These are phyloP conservation scores for Chrysolina oricalcia DNA, from an alignment of 2,888 invertebrate genomes.

Conservation along the genomic window DNA sequence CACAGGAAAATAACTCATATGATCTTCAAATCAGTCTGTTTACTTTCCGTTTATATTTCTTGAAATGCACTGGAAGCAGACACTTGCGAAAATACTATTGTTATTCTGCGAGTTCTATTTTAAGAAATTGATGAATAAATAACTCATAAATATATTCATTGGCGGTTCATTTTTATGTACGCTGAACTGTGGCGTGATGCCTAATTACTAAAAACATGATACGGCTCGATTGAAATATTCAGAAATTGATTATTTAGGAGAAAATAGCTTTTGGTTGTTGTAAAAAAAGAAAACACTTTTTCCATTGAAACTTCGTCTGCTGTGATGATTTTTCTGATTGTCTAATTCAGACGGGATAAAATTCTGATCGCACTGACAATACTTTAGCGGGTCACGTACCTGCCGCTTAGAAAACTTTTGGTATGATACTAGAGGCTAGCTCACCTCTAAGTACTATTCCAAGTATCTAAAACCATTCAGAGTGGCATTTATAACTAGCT, in stretches of 20 bases:
- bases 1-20: background rate
- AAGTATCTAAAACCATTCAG: too few species aligned
- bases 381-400: too few species aligned
- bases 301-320: background rate
- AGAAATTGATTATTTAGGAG: background rate
- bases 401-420: too few species aligned
- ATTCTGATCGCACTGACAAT: too few species aligned
- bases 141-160: background rate
- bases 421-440: too few species aligned
- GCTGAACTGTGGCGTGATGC: slow-evolving; percentile 12
- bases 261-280: background rate
- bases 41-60: background rate
- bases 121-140: background rate
- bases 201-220: background rate
- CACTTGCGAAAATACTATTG: slow-evolving; percentile 1
- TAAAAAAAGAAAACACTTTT: too few species aligned
- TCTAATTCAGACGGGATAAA: too few species aligned
- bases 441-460: too few species aligned
- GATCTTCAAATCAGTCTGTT: background rate
- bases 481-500: too few species aligned
- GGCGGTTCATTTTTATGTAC: background rate
- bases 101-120: slow-evolving; percentile 4
- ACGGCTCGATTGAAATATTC: background rate
- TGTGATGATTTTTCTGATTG: too few species aligned
- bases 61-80: background rate